Percentiles rank a stretch among this genome's conserved stretches.
Conservation (phyloP, 2,797 vertebrate genomes). For the Cacajao melanocephalus region DNA sequence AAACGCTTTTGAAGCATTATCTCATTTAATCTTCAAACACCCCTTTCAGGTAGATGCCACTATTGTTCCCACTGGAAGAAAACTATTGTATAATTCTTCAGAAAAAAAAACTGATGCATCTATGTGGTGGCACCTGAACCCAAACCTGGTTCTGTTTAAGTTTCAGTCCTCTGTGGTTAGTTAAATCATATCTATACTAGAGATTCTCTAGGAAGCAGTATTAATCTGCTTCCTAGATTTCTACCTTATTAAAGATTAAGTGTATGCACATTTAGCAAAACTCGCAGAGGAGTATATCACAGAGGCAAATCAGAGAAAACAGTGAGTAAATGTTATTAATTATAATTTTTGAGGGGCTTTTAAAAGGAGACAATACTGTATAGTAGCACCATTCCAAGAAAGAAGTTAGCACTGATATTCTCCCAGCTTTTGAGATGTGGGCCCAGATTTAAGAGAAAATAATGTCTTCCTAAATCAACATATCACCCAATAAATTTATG, state of each 20-base stretch:
- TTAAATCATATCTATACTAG: neutral
- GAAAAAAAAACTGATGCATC: neutral
- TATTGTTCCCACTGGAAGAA: neutral
- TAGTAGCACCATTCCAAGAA: neutral
- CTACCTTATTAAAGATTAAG: neutral
- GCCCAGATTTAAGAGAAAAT: neutral
- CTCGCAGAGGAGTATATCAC: neutral
- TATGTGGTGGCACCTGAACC: neutral
- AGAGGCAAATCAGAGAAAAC: neutral
- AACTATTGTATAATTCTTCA: neutral
- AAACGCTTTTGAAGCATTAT: neutral
- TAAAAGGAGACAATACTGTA: neutral
- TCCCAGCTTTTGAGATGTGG: neutral
- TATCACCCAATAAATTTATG: neutral
- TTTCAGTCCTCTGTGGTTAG: neutral
- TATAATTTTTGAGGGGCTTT: neutral
- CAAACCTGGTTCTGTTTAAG: neutral
- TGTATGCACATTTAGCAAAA: neutral
- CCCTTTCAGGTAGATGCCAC: neutral
- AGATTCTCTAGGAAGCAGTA: neutral
- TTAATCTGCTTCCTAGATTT: no score
- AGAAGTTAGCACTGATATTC: neutral
- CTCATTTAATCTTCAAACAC: neutral
- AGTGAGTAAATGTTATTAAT: neutral
- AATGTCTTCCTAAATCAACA: neutral